Percentiles rank a stretch among this genome's conserved stretches.
Evolutionary conservation across 2,888 invertebrate species (phyloP).

Genomic region (Cylloceria caligata): DNA sequence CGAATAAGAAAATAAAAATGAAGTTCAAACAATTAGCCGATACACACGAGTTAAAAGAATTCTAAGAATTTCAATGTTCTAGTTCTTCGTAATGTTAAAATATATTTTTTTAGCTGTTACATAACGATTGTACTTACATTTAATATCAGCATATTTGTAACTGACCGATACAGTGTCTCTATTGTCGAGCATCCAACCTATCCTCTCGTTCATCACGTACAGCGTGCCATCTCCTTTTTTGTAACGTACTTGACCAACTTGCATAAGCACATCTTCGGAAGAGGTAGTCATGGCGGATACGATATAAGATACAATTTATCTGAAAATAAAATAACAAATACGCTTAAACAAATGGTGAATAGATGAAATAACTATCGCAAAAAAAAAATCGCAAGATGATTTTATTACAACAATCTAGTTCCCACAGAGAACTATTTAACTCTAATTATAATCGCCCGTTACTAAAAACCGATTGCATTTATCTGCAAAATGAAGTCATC

Average conservation of each 20-base stretch:
- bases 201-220: slow-evolving; percentile 97
- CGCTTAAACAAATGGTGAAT: background rate
- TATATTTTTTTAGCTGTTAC: background rate
- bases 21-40: too few relatives aligned
- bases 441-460: too few relatives aligned
- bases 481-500: background rate
- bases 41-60: too few relatives aligned
- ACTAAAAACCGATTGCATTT: too few relatives aligned
- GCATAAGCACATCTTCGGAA: slow-evolving; percentile 97
- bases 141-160: slow-evolving; percentile 97
- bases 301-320: slow-evolving; percentile 74
- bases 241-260: slow-evolving; percentile 96
- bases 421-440: background rate
- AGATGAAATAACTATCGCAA: too few relatives aligned
- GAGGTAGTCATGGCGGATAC: slow-evolving; percentile 91
- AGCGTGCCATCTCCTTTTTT: slow-evolving; percentile 98
- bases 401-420: background rate
- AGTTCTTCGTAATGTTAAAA: background rate
- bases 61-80: background rate
- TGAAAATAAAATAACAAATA: slow-evolving; percentile 55
- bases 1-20: background rate
- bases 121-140: slow-evolving; percentile 88
- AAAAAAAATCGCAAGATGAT: background rate
- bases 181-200: slow-evolving; percentile 98
- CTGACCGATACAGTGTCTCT: slow-evolving; percentile 96